These are phyloP conservation scores for Drosophila quadrilineata DNA, from an alignment of 1,140 invertebrate genomes.

Conservation along the genomic window DNA sequence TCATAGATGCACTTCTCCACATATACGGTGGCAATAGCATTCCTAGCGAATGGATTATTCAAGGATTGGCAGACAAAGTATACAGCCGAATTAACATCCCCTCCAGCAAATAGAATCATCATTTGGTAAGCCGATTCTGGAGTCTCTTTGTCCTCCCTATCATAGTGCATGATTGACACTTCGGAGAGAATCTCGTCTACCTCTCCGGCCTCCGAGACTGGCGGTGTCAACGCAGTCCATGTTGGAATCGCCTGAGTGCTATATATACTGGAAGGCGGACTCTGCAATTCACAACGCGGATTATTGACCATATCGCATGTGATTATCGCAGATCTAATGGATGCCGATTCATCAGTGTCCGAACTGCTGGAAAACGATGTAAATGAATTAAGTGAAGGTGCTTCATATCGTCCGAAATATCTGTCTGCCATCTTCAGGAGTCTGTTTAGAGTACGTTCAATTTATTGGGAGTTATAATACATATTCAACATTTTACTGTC, in stretches of 20 bases:
- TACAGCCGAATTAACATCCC: conserved; percentile 58
- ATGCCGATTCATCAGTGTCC: not conserved
- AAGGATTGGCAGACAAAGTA: conserved; percentile 47
- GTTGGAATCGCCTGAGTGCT: not conserved
- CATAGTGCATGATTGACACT: not conserved
- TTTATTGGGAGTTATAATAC: too few relatives aligned
- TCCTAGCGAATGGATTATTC: conserved; percentile 33
- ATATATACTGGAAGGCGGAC: not conserved
- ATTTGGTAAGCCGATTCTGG: conserved; percentile 14
- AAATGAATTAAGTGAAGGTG: conserved; percentile 12
- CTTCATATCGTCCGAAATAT: not conserved
- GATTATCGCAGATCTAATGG: too few relatives aligned
- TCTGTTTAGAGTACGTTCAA: not conserved
- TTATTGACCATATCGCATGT: conserved; percentile 14
- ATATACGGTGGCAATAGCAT: conserved; percentile 39
- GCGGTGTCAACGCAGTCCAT: not conserved
- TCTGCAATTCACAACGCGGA: not conserved
- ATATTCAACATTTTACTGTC: too few relatives aligned
- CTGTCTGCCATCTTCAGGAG: not conserved
- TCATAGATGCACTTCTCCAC: conserved; percentile 43
- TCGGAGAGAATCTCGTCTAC: not conserved
- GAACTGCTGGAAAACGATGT: not conserved
- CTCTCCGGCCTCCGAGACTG: not conserved
- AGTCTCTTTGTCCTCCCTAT: too few relatives aligned
- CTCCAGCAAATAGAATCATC: conserved; percentile 52